Conservation (phyloP, 2,113 vertebrate species). For the Syngnathoides biaculeatus region DNA sequence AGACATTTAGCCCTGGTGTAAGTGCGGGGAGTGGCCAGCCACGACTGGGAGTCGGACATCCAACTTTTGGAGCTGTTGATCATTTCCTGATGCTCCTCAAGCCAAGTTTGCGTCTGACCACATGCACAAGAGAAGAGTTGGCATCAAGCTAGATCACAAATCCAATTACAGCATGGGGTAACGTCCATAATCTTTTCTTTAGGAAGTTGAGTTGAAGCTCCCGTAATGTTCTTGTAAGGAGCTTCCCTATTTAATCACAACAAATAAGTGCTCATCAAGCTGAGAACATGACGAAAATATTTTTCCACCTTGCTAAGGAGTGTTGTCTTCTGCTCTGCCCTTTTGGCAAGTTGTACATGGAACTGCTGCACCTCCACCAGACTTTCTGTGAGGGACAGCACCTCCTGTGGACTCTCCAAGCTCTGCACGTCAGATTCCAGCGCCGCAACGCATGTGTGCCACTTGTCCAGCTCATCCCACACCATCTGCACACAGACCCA, state of each 20-base stretch:
- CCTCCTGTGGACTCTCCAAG: constrained; percentile 76
- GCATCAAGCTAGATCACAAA: background rate
- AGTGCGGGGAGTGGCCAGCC: constrained; percentile 75
- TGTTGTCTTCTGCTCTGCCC: constrained; percentile 81
- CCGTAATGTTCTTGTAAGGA: no score
- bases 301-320: constrained; percentile 83
- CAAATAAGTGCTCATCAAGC: no score
- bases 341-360: constrained; percentile 79
- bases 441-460: constrained; percentile 81
- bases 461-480: constrained; percentile 86
- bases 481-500: constrained; percentile 69
- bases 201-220: no score
- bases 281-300: no score
- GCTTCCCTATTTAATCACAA: no score
- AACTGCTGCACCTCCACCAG: constrained; percentile 77
- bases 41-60: constrained; percentile 77
- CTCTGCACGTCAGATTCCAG: constrained; percentile 87
- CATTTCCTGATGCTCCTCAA: constrained; percentile 85
- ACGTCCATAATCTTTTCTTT: no score
- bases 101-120: constrained; percentile 77
- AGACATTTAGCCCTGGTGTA: constrained; percentile 78
- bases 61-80: constrained; percentile 77
- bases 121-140: background rate
- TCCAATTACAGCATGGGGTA: background rate
- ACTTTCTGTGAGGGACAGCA: constrained; percentile 76